These are phyloP conservation scores for Solea solea DNA, from an alignment of 2,113 vertebrate species.

Conservation along the genomic window DNA sequence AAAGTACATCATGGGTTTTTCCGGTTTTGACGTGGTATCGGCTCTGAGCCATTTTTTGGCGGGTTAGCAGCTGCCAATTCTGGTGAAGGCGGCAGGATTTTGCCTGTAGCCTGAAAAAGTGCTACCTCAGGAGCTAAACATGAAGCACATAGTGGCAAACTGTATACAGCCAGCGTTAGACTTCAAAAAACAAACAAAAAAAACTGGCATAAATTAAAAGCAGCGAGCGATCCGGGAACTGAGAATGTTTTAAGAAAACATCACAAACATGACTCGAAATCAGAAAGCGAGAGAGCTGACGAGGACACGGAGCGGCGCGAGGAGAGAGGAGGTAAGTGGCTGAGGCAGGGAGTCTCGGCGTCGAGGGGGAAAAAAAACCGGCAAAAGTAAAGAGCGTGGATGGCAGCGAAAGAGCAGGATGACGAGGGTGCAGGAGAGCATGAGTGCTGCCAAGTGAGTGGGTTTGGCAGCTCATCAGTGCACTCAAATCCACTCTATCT, in stretches of 20 bases:
- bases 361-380: slow-evolving; percentile 37
- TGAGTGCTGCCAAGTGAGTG: slow-evolving; percentile 69
- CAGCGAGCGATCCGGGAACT: background rate
- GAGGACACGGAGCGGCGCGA: slow-evolving; percentile 25
- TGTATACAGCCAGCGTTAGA: background rate
- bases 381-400: slow-evolving; percentile 45
- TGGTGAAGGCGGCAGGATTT: slow-evolving; percentile 36
- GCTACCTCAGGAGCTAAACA: slow-evolving; percentile 28
- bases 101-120: slow-evolving; percentile 29
- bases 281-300: slow-evolving; percentile 19
- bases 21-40: slow-evolving; percentile 37
- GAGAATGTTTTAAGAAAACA: background rate
- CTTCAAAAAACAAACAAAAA: background rate
- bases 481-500: slow-evolving; percentile 75
- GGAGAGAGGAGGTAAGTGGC: slow-evolving; percentile 50
- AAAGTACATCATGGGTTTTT: slow-evolving; percentile 33
- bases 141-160: slow-evolving; percentile 1
- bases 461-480: slow-evolving; percentile 69
- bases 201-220: slow-evolving; percentile 8
- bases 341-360: slow-evolving; percentile 26
- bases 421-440: slow-evolving; percentile 42
- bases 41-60: slow-evolving; percentile 49
- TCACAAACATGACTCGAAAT: slow-evolving; percentile 33
- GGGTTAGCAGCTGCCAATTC: slow-evolving; percentile 61
- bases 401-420: slow-evolving; percentile 39